Conservation (phyloP, 2,113 vertebrate genomes). For the Chunga burmeisteri region DNA sequence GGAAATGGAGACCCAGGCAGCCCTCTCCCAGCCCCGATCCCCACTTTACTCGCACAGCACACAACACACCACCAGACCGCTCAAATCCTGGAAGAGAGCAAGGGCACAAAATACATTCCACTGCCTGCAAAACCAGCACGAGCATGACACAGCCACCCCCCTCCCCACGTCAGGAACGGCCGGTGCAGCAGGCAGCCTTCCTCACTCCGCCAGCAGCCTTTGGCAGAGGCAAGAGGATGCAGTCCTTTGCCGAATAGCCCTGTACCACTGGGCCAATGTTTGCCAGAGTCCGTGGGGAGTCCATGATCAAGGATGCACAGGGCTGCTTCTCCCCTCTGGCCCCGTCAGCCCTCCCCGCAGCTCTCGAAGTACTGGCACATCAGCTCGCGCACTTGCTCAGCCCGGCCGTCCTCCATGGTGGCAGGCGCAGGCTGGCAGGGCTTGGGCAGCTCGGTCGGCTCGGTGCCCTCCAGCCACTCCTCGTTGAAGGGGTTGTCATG, state of each 20-base stretch:
- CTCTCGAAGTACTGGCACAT: constrained; percentile 82
- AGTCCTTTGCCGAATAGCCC: neutral
- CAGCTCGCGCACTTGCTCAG: constrained; percentile 74
- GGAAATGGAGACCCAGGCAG: neutral
- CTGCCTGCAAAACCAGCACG: neutral
- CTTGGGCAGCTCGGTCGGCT: constrained; percentile 44
- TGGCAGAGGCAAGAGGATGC: accelerated
- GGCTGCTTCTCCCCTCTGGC: accelerated
- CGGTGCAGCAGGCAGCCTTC: neutral
- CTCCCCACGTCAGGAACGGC: accelerated
- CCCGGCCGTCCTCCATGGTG: constrained; percentile 62
- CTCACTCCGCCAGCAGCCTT: neutral
- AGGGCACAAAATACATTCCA: neutral
- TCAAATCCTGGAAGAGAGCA: neutral
- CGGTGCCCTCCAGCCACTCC: constrained; percentile 68
- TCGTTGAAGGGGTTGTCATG: constrained; percentile 68
- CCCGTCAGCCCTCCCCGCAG: constrained; percentile 45
- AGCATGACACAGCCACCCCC: accelerated
- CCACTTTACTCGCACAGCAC: neutral
- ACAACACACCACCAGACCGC: neutral
- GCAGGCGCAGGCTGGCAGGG: neutral
- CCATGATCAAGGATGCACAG: accelerated
- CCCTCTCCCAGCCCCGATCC: neutral
- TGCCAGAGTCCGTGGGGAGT: neutral
- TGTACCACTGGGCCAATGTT: accelerated